Base-by-base conservation (phyloP, 1,140 invertebrate genomes). In the Papilio dardanus region DNA sequence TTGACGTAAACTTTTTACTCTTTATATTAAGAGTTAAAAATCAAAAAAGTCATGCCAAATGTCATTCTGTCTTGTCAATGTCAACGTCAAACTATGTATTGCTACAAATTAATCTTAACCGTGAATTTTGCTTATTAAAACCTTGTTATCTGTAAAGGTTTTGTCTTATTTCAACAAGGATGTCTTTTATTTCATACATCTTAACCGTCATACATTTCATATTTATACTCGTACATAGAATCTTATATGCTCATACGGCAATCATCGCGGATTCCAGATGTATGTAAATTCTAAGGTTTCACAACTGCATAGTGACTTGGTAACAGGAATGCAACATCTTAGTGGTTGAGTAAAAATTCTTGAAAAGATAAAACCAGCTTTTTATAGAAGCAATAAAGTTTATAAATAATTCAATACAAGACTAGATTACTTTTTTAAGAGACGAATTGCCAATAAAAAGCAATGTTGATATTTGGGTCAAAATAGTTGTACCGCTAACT, bases 401-500 rank as follows among this genome's bases (percentile, higher is more conserved):
- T 46, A 46, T 46, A 46, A 46, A 46, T 46, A n/a, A 46, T 46
- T 46, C 42, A 46, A 46, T 46, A 46, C n/a, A n/a, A 46, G n/a
- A 46, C 42, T 46, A 46, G 42, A 19, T 46, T 3, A 46, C 42
- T 19, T 84, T 58, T 24, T 54, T 12, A 54, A 62, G 21, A 62
- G 54, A 62, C 54, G 54, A 62, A 62, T 62, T 62, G 54, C 54
- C 10, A 28, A 28, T 62, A 62, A 62, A 62, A 62, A 62, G 54
- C 54, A 62, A 62, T 30, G 54, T 28, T 31, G 68, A 81, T 79
- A 88, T 86, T 83, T 77, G 67, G 83, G 85, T 86, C 83, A 77
- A 80, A 83, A 83, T 81, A 85, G 80, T 82, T 81, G 81, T 83
- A 82, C 69, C 73, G 75, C 74, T 89, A 89, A 88, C 88, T 87